phyloP scores from a whole-genome alignment of 2,113 vertebrate species.

The Origma solitaria region DNA sequence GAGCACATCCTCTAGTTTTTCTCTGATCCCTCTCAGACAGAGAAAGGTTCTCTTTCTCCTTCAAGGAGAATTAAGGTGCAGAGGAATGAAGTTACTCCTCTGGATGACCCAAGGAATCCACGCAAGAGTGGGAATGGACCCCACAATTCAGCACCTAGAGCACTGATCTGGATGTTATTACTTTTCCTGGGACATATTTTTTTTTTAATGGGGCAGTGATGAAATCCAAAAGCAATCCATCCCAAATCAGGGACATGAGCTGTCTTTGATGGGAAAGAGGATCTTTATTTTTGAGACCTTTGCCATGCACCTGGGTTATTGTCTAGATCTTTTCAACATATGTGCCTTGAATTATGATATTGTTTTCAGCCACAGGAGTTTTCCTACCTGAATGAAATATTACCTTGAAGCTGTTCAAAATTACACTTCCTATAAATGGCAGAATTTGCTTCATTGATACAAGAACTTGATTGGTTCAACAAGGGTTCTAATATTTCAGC shows the following conservation, averaged over 20 bases:
- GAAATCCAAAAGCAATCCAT: not conserved
- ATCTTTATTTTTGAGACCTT: not conserved
- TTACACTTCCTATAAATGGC: not conserved
- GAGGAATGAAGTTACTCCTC: not conserved
- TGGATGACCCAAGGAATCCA: not conserved
- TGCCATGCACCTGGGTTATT: not conserved
- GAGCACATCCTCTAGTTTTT: not conserved
- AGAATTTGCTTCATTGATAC: not conserved
- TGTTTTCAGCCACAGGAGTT: not conserved
- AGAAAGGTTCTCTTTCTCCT: not conserved
- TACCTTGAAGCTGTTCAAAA: not conserved
- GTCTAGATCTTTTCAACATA: not conserved
- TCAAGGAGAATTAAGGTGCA: not conserved
- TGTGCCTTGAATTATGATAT: not conserved
- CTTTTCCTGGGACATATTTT: not conserved
- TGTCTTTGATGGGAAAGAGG: not conserved
- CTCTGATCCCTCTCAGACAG: not conserved
- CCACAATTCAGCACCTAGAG: not conserved
- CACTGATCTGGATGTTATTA: not conserved
- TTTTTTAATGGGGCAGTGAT: not conserved
- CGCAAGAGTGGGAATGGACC: not conserved
- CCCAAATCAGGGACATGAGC: not conserved
- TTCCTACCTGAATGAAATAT: not conserved
- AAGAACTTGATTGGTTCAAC: not conserved
- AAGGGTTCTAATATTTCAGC: not conserved